Conservation (phyloP, 2,113 vertebrate species). For the Crotalus helleri region DNA sequence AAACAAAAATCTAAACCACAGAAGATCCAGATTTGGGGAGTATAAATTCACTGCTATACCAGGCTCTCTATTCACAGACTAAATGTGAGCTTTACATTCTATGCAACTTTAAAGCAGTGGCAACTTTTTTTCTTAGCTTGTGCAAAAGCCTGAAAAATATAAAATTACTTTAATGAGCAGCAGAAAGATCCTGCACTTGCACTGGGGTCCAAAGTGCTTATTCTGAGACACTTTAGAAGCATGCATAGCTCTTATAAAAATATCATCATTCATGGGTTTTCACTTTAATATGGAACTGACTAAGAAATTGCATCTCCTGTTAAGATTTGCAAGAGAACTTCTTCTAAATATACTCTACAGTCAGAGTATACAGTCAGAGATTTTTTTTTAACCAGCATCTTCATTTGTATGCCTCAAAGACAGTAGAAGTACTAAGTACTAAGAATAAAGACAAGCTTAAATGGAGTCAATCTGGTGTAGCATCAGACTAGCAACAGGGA, state of each 20-base stretch:
- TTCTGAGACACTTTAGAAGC: background rate
- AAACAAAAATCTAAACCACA: background rate
- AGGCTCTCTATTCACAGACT: background rate
- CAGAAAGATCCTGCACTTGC: background rate
- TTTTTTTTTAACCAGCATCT: background rate
- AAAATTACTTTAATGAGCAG: background rate
- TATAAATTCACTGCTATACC: background rate
- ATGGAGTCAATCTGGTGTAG: background rate
- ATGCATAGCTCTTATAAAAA: background rate
- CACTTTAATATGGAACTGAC: background rate
- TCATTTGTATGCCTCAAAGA: background rate
- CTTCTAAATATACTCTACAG: background rate
- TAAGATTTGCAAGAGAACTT: background rate
- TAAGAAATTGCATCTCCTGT: background rate
- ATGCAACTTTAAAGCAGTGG: background rate
- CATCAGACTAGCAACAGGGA: background rate
- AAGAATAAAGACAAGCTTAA: background rate
- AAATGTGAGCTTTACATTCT: background rate
- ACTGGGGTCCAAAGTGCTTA: background rate
- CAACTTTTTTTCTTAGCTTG: background rate
- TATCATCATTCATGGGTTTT: background rate
- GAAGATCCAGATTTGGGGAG: background rate
- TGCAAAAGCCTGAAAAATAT: background rate
- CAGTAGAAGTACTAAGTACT: background rate
- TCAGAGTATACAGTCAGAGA: background rate